These are phyloP conservation scores for Danio aesculapii DNA, from an alignment of 2,797 vertebrate species.

Conservation along the genomic window DNA sequence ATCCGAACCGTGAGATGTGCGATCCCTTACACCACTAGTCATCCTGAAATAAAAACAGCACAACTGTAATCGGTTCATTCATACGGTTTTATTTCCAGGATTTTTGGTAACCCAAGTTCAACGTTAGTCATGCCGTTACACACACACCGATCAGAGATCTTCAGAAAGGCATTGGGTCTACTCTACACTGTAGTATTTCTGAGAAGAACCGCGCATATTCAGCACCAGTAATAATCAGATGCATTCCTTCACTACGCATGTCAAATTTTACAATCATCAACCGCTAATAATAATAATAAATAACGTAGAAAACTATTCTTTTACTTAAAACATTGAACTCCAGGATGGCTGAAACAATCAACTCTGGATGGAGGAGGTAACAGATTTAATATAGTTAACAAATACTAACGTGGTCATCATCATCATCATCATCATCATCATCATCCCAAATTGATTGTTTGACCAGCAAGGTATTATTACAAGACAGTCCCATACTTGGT, in stretches of 20 bases:
- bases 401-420: neutral
- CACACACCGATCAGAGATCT: constrained; percentile 3
- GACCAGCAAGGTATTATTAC: neutral
- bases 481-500: neutral
- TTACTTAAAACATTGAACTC: constrained; percentile 5
- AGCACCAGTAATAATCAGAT: constrained; percentile 26
- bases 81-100: constrained; percentile 30
- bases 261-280: constrained; percentile 8
- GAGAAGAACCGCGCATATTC: constrained; percentile 1
- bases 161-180: constrained; percentile 3
- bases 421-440: no score
- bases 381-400: neutral
- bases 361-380: neutral
- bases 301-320: constrained; percentile 31
- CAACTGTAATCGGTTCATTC: neutral
- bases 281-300: constrained; percentile 23
- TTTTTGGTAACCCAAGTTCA: neutral
- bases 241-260: neutral
- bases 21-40: neutral
- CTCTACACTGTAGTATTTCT: neutral
- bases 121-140: constrained; percentile 24
- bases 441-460: constrained; percentile 33
- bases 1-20: no score
- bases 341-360: neutral
- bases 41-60: constrained; percentile 3